Evolutionary conservation across 2,113 vertebrate species (phyloP), one percentile per base, ranked within the genome.

Genomic region (Circaetus cinerascens): DNA sequence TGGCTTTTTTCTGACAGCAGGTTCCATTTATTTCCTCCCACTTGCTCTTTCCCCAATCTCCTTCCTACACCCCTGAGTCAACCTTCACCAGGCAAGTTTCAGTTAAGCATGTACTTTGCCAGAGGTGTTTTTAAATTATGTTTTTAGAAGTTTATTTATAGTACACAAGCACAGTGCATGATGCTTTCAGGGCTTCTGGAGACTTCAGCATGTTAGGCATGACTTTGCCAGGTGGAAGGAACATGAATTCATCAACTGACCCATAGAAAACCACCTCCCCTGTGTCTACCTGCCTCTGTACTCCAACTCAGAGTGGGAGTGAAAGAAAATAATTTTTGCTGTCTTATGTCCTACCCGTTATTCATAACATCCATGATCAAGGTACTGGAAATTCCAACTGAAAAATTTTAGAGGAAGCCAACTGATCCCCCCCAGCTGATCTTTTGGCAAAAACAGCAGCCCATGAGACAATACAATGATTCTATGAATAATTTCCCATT

Each of bases 91-190:
- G 38, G 73, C 30, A 3, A 87, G 91, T 95, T 97, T 97, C 95
- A 96, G 84, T 88, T 55, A 90, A 93, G 60, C 91, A 88, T 93
- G 89, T 92, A 77, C 93, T 88, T 95, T 94, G 95, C 95, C 95
- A 95, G 90, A 95, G 95, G 96, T 97, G 91, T 73, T 96, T 97
- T 94, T 94, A 87, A 97, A 97, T 95, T 78, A 91, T 38, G 77
- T 87, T 96, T 95, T 91, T 46, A 43, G 32, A 91, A 88, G 80
- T 90, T 95, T 95, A 88, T 96, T 96, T 97, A 88, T 94, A 93
- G 93, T 69, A 97, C 63, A 91, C 81, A 94, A 4, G 7, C 87
- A 95, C 29, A 88, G 84, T 56, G 84, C 74, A 62, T 45, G 43
- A 59, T 66, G 60, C 64, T 93, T 86, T 88, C 60, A 53, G 83